Evolutionary conservation across 1,140 invertebrate genomes (phyloP), one percentile per base, ranked within the genome.

Genomic region (Psix sp.): DNA sequence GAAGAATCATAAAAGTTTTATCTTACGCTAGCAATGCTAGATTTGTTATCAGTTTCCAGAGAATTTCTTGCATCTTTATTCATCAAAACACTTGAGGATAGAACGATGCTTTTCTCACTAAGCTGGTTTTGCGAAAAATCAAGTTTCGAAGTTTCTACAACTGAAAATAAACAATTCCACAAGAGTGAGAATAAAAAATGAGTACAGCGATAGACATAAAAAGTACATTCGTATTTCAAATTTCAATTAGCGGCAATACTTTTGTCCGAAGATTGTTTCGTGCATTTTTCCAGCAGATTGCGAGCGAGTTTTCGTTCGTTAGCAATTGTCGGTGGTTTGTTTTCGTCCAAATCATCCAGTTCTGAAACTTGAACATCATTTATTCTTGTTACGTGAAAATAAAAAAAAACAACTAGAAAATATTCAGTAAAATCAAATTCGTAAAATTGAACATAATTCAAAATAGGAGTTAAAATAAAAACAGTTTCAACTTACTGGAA

Each of bases 291-390:
- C 5, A 67, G 42, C 20, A 67, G 49, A 40, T 21, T 26, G 6
- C 51, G 21, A 17, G 63, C 63, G 18, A 67, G 45, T 48, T 66
- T 48, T 4, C 60, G 17, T 33, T 66, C 49, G 14, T 56, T 56
- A 6, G 33, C 24, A 2, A 66, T 17, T 31, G 45, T 39, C 24
- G 48, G 45, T 5, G 33, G 1, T 38, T 38, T 54, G 13, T 26
- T 54, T 1, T 20, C 15, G 9, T 65, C 60, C 4, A 33, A 6
- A 11, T 49, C 36, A 14, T 52, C 18, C 9, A 5, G 45, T 20
- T 54, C 60, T 52, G 45, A 33, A 52, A 65, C 48, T 63, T 45
- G 2, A 45, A 24, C n/a, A 24, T 24, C 21, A 24, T 4, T 24
- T 24, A 7, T 24, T 24, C 21, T 4, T 4, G 7, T 24, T 24